A percentile compares a stretch with the other conserved stretches of the same genome.
Conservation (phyloP, 2,797 vertebrate species). For the Microhierax caerulescens region DNA sequence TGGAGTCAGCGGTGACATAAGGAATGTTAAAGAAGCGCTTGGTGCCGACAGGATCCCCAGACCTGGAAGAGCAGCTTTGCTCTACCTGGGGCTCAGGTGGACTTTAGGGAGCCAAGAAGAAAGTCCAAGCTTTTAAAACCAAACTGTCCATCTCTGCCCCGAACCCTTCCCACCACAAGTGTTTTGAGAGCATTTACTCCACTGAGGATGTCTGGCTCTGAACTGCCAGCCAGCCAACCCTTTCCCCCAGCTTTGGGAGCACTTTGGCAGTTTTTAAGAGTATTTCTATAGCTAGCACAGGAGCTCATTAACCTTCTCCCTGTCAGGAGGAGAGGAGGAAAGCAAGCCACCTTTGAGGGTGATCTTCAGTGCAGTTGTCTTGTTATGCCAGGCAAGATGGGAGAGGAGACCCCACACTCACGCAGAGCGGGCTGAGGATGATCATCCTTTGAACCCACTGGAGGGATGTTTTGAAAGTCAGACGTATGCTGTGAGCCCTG, state of each 20-base stretch:
- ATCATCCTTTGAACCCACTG: not conserved
- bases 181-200: not conserved
- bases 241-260: not conserved
- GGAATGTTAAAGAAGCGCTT: not conserved
- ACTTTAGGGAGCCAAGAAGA: not conserved
- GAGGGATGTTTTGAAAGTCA: not conserved
- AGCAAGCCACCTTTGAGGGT: not conserved
- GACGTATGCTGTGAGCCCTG: not conserved
- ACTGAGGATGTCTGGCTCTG: not conserved
- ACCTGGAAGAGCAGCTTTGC: not conserved
- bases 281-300: not conserved
- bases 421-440: not conserved
- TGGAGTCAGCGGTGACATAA: not conserved
- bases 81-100: not conserved
- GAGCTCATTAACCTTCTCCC: not conserved
- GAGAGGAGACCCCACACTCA: not conserved
- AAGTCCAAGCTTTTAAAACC: not conserved
- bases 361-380: not conserved
- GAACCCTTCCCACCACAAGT: not conserved
- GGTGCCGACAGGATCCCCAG: not conserved
- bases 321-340: not conserved
- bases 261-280: not conserved
- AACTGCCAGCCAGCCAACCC: not conserved
- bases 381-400: not conserved
- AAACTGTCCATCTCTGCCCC: not conserved